Percentiles rank a stretch among this genome's conserved stretches.
Conservation (phyloP, 1,140 invertebrate genomes). For the Holcopasites calliopsidis region DNA sequence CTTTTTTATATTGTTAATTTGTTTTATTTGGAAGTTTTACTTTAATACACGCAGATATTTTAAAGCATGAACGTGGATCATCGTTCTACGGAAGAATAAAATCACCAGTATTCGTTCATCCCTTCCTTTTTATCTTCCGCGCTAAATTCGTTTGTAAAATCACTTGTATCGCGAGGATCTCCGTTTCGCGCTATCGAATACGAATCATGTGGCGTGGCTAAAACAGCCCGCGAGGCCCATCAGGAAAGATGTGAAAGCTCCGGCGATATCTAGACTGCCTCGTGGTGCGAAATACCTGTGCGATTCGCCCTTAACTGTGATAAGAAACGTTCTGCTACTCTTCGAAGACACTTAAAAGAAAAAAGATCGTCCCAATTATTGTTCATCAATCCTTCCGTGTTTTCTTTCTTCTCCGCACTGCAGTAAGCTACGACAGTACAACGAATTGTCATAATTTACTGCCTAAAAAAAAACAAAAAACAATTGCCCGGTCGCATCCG, state of each 20-base stretch:
- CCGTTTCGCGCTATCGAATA: background rate
- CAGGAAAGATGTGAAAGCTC: background rate
- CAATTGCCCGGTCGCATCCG: conserved; percentile 3
- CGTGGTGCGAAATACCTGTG: conserved; percentile 43
- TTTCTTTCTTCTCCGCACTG: background rate
- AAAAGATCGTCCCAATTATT: conserved; percentile 38
- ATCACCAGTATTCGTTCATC: background rate
- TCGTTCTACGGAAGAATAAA: background rate
- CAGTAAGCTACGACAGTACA: conserved; percentile 46
- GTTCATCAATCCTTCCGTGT: conserved; percentile 19
- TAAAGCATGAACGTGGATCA: background rate
- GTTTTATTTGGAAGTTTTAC: background rate
- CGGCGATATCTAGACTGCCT: conserved; percentile 47
- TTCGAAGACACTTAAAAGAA: conserved; percentile 60
- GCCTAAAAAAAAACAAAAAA: conserved; percentile 9
- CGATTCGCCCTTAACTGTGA: conserved; percentile 76
- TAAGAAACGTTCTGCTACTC: conserved; percentile 70
- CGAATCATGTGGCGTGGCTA: background rate
- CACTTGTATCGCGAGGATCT: background rate
- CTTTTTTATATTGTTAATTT: background rate
- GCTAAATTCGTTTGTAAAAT: background rate
- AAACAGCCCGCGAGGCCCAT: conserved; percentile 3
- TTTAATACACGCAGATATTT: background rate
- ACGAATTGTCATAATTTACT: conserved; percentile 56
- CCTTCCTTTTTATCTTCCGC: too few species aligned